These are phyloP conservation scores for Lates calcarifer DNA, from an alignment of 2,113 vertebrate genomes.

Conservation along the genomic window DNA sequence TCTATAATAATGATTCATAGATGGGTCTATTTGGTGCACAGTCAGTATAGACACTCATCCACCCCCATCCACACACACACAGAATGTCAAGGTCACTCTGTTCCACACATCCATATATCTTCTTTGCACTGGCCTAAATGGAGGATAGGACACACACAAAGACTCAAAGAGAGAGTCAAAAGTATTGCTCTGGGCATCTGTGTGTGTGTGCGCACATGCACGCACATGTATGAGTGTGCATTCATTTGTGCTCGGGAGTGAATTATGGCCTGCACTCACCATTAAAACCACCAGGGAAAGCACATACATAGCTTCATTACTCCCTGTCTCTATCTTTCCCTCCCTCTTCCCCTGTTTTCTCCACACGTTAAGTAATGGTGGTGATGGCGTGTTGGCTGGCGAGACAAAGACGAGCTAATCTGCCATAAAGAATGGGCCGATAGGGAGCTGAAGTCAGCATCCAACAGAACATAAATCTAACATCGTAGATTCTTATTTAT, in stretches of 20 bases:
- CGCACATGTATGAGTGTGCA: conserved; percentile 21
- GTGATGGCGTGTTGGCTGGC: conserved; percentile 39
- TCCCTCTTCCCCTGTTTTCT: conserved; percentile 28
- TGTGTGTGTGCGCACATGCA: conserved; percentile 28
- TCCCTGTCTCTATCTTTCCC: conserved; percentile 45
- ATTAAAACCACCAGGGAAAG: conserved; percentile 74
- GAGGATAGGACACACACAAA: conserved; percentile 54
- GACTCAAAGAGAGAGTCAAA: conserved; percentile 62
- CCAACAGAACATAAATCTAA: conserved; percentile 13
- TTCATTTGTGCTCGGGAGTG: conserved; percentile 58
- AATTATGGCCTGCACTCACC: conserved; percentile 75
- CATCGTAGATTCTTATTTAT: background rate
- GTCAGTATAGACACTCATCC: conserved; percentile 27
- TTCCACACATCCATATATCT: conserved; percentile 71
- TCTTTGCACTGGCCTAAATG: conserved; percentile 54
- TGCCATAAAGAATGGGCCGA: conserved; percentile 50
- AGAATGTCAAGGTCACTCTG: conserved; percentile 75
- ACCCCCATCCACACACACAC: conserved; percentile 45
- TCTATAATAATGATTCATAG: conserved; percentile 49
- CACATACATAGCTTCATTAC: conserved; percentile 71
- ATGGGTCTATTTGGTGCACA: conserved; percentile 30
- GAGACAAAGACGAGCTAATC: conserved; percentile 68
- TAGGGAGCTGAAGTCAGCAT: conserved; percentile 28
- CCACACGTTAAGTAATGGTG: conserved; percentile 51
- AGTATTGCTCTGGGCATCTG: conserved; percentile 44